Conservation (phyloP, 2,888 invertebrate genomes). For the Barypeithes pellucidus region DNA sequence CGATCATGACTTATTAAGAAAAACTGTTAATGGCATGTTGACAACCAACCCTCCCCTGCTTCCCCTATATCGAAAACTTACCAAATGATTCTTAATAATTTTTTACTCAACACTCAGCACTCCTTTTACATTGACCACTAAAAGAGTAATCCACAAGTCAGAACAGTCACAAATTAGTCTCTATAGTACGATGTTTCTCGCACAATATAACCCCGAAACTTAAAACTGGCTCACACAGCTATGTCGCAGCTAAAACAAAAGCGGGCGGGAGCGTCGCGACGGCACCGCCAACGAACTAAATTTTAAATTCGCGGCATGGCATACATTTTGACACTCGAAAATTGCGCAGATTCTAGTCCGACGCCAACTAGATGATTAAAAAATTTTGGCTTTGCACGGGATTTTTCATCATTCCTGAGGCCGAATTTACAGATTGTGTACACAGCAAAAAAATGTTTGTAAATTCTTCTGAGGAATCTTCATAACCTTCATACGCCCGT, state of each 20-base stretch:
- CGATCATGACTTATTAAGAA: no score
- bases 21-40: no score
- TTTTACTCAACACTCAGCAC: no score
- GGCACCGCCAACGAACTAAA: conserved; percentile 30
- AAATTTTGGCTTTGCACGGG: conserved; percentile 44
- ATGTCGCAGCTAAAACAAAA: neutral
- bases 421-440: no score
- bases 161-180: neutral
- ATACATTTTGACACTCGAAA: conserved; percentile 18
- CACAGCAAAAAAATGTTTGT: conserved; percentile 29
- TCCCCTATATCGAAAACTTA: no score
- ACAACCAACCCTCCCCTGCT: no score
- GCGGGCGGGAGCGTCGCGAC: conserved; percentile 6
- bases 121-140: no score
- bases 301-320: conserved; percentile 38
- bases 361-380: conserved; percentile 39
- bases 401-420: conserved; percentile 22
- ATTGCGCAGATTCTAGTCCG: conserved; percentile 29
- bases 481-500: no score
- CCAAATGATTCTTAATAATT: no score
- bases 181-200: neutral
- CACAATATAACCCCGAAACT: neutral
- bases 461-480: no score
- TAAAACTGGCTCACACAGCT: neutral
- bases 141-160: neutral